A percentile compares a stretch with the other conserved stretches of the same genome.
phyloP scores from a whole-genome alignment of 2,888 invertebrate species.

The Endomychus coccineus region DNA sequence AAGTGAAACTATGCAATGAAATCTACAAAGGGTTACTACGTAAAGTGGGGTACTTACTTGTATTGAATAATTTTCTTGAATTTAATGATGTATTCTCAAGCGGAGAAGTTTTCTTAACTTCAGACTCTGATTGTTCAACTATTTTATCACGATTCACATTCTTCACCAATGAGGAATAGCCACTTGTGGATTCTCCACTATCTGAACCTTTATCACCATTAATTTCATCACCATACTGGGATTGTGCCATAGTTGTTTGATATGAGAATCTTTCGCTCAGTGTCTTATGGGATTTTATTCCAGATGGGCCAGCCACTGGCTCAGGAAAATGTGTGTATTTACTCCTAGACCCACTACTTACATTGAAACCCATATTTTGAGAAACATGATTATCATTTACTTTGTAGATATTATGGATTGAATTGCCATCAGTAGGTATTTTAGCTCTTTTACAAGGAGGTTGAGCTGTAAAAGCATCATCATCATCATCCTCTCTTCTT shows the following conservation, averaged over 20 bases:
- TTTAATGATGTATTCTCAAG: slow-evolving; percentile 23
- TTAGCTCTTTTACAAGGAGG: slow-evolving; percentile 46
- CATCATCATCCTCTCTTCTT: slow-evolving; percentile 38
- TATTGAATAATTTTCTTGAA: slow-evolving; percentile 30
- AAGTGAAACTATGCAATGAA: too few relatives aligned
- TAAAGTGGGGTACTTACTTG: slow-evolving; percentile 28
- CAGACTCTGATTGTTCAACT: too few relatives aligned
- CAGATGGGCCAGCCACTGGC: slow-evolving; percentile 39
- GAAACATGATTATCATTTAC: slow-evolving; percentile 10
- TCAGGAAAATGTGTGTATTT: slow-evolving; percentile 26
- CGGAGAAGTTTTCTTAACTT: slow-evolving; percentile 29
- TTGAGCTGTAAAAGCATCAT: slow-evolving; percentile 42
- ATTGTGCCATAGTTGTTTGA: slow-evolving; percentile 2
- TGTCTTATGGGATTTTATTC: slow-evolving; percentile 30
- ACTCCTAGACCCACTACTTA: not conserved
- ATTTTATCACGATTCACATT: too few relatives aligned
- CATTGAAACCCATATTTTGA: not conserved
- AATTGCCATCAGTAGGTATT: slow-evolving; percentile 24
- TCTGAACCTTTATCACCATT: slow-evolving; percentile 49
- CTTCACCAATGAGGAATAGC: slow-evolving; percentile 47
- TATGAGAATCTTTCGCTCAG: slow-evolving; percentile 15
- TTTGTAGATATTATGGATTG: slow-evolving; percentile 14
- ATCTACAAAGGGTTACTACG: too few relatives aligned
- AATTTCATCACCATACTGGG: not conserved
- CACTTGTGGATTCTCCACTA: slow-evolving; percentile 53